Evolutionary conservation across 2,888 invertebrate species (phyloP).

Genomic region (Cabera pusaria): DNA sequence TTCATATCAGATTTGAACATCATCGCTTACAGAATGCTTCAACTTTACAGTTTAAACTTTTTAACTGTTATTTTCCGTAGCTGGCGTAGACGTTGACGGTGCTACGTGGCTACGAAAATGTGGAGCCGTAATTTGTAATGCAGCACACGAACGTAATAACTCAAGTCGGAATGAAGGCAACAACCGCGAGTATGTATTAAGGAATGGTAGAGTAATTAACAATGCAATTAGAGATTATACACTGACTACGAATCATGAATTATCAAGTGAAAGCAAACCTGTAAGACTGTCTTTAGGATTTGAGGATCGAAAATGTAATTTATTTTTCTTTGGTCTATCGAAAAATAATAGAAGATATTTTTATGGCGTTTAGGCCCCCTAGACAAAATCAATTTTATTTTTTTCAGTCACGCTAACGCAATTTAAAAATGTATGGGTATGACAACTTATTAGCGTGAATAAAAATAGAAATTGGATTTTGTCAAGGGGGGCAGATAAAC

Average conservation of each 20-base stretch:
- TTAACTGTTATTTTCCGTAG: constrained; percentile 29
- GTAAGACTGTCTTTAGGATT: too few relatives aligned
- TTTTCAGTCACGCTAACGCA: too few relatives aligned
- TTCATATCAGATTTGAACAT: constrained; percentile 19
- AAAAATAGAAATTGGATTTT: too few relatives aligned
- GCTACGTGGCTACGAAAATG: constrained; percentile 48
- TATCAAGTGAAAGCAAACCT: not conserved
- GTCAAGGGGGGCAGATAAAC: too few relatives aligned
- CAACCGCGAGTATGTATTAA: constrained; percentile 56
- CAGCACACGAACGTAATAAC: constrained; percentile 64
- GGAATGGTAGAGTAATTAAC: constrained; percentile 52
- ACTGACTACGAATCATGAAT: not conserved
- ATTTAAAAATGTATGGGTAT: too few relatives aligned
- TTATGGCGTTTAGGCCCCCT: too few relatives aligned
- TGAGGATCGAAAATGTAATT: too few relatives aligned
- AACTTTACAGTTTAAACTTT: constrained; percentile 26
- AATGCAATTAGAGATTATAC: constrained; percentile 43
- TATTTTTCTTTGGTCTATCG: too few relatives aligned
- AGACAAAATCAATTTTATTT: too few relatives aligned
- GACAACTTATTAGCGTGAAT: too few relatives aligned
- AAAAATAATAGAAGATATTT: too few relatives aligned
- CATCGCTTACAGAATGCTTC: constrained; percentile 15
- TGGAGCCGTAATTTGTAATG: constrained; percentile 51
- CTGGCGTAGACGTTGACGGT: constrained; percentile 38
- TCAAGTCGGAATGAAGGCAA: constrained; percentile 52